Evolutionary conservation across 2,888 invertebrate species (phyloP).

Genomic region (Rhynchonema sp.): DNA sequence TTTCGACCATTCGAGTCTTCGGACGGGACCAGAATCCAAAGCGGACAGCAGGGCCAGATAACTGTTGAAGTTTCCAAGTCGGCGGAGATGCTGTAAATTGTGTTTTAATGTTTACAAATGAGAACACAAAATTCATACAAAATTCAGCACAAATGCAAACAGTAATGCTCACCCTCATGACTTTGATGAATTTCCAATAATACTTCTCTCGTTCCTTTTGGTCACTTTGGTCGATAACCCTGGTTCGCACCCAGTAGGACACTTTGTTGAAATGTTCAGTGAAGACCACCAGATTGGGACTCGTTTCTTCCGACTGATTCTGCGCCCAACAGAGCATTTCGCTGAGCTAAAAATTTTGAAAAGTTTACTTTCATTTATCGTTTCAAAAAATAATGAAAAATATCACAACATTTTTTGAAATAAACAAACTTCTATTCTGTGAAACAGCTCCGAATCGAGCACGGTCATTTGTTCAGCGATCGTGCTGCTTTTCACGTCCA

Average conservation of each 20-base stretch:
- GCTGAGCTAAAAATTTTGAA: constrained; percentile 60
- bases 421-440: constrained; percentile 53
- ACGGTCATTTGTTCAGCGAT: constrained; percentile 95
- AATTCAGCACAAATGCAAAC: not conserved
- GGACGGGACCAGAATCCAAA: constrained; percentile 69
- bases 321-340: constrained; percentile 92
- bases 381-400: too few relatives aligned
- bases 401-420: too few relatives aligned
- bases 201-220: constrained; percentile 86
- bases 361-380: constrained; percentile 32
- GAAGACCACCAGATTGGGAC: constrained; percentile 84
- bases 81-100: constrained; percentile 50
- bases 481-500: constrained; percentile 79
- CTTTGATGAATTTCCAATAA: constrained; percentile 56
- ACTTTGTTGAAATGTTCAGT: constrained; percentile 92
- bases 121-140: not conserved
- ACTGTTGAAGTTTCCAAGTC: constrained; percentile 95
- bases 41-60: constrained; percentile 89
- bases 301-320: constrained; percentile 86
- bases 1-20: constrained; percentile 52
- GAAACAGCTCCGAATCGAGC: constrained; percentile 76
- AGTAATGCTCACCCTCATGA: constrained; percentile 51
- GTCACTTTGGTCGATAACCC: constrained; percentile 71
- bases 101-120: not conserved
- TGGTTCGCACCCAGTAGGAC: constrained; percentile 53